A percentile compares a stretch with the other conserved stretches of the same genome.
phyloP scores from a whole-genome alignment of 2,888 invertebrate genomes.

The Morpho deidamia region DNA sequence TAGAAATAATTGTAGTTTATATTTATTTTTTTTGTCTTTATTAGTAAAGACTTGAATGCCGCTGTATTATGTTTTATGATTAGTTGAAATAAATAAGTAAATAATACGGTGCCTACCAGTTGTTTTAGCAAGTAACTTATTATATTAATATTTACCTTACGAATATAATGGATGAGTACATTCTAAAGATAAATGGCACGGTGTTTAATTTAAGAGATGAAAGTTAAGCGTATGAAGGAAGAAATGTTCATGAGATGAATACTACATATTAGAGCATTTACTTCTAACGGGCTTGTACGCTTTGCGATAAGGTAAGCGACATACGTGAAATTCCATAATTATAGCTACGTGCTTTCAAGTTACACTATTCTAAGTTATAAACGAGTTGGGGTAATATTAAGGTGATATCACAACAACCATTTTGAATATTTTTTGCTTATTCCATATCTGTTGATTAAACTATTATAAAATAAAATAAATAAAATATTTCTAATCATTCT shows the following conservation, averaged over 20 bases:
- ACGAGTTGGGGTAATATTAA: not conserved
- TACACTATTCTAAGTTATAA: constrained; percentile 4
- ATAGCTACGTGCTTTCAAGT: not conserved
- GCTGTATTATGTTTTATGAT: no score
- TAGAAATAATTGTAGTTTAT: no score
- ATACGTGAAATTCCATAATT: constrained; percentile 10
- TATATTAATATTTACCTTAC: no score
- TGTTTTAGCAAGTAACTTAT: no score
- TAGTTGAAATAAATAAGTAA: no score
- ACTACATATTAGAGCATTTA: constrained; percentile 7
- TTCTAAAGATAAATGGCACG: not conserved
- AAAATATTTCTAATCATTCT: no score
- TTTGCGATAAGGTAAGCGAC: constrained; percentile 5
- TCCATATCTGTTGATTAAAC: no score
- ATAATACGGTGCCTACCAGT: no score
- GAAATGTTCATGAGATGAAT: not conserved
- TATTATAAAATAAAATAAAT: no score
- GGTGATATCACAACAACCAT: not conserved
- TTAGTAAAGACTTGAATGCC: no score
- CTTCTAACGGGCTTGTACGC: constrained; percentile 1
- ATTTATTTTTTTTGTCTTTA: no score
- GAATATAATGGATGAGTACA: not conserved
- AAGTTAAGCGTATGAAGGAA: not conserved
- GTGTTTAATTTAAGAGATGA: not conserved
- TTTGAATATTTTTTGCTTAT: no score